Base-by-base conservation (phyloP, 2,888 invertebrate species). In the Phasia obesa region DNA sequence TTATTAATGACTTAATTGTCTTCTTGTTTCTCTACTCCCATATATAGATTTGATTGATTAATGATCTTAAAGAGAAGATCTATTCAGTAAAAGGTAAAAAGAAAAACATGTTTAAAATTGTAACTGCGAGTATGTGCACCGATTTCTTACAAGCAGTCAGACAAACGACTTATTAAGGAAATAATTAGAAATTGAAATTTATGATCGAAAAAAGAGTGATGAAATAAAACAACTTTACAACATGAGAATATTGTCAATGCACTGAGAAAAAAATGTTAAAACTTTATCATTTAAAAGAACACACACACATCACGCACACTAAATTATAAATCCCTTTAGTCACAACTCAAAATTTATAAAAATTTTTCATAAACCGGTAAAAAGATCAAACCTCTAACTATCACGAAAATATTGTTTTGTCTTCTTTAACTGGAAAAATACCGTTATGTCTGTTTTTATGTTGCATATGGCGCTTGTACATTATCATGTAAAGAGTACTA, bases 1-100 rank as follows among this genome's bases (percentile, higher is more conserved):
- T 23, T 55, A 64, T 64, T 74, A 74, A 74, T 64, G 62, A 74
- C 74, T 64, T 74, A 74, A 74, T 74, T 64, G 62, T 44, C 44
- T 55, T 31, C 19, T 44, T 44, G 42, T 60, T 21, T 47, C n/a
- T 27, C 19, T 35, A 35, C 27, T 47, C 65, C 65, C 75, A n/a
- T 75, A 35, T 65, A 64, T 35, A 65, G 65, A 38, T 49, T 49
- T 75, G 47, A 65, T 49, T 75, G 47, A 65, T 75, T 57, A 35
- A 75, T 57, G 75, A 57, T 65, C 47, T 47, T 23, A 6, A 57
- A 49, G 64, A 55, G 57, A 55, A 59, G 55, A 64, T 64, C 55
- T 31, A 75, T 65, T 21, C 55, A 55, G 53, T 42, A 55, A 51
- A 55, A 31, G 23, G 44, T 47, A 19, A 15, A 75, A n/a, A n/a